These are phyloP conservation scores for Drosophila novamexicana DNA, from an alignment of 1,140 invertebrate species.

Conservation along the genomic window DNA sequence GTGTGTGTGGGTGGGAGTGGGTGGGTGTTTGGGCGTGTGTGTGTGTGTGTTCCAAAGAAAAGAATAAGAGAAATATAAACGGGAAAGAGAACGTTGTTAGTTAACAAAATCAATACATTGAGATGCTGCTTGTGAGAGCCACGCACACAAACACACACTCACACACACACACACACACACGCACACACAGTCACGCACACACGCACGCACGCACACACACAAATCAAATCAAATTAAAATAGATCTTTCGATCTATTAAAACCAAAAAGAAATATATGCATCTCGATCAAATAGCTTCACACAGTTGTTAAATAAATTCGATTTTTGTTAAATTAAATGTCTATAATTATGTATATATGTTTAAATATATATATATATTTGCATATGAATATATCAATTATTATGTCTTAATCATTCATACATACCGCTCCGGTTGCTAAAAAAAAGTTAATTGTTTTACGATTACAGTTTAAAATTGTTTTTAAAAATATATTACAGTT, in stretches of 20 bases:
- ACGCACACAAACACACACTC: constrained; percentile 5
- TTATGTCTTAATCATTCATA: constrained; percentile 63
- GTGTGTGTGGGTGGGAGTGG: constrained; percentile 11
- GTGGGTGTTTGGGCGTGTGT: constrained; percentile 26
- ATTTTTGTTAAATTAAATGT: constrained; percentile 28
- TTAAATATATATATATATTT: constrained; percentile 18
- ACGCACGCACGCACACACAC: constrained; percentile 20
- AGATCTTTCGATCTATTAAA: constrained; percentile 17
- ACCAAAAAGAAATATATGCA: constrained; percentile 33
- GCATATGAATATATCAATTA: constrained; percentile 41
- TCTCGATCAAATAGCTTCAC: constrained; percentile 26
- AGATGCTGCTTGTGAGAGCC: constrained; percentile 6
- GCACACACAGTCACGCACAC: constrained; percentile 20
- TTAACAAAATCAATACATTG: constrained; percentile 11
- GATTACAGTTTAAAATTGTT: constrained; percentile 63
- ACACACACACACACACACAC: constrained; percentile 35
- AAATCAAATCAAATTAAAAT: constrained; percentile 5
- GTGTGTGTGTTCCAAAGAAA: constrained; percentile 54
- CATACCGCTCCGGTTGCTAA: constrained; percentile 80
- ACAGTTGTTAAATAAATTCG: constrained; percentile 35
- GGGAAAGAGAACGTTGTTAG: constrained; percentile 60
- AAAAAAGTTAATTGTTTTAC: constrained; percentile 78
- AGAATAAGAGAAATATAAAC: constrained; percentile 75
- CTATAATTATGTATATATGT: constrained; percentile 15
- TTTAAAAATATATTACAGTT: constrained; percentile 62